phyloP scores from a whole-genome alignment of 2,888 invertebrate genomes.

The Pyrgus malvae region DNA sequence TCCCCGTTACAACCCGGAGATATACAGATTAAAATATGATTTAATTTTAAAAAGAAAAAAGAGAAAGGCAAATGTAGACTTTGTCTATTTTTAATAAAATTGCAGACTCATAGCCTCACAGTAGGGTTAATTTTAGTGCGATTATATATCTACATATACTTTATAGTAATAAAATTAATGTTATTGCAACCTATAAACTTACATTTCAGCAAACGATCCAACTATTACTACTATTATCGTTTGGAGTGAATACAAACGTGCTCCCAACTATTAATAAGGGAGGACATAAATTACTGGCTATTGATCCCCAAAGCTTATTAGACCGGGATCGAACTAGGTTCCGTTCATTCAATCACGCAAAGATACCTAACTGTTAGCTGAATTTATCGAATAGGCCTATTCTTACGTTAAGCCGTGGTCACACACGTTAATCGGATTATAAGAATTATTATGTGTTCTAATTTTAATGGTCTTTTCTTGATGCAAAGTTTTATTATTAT shows the following conservation, averaged over 20 bases:
- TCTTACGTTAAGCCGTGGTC: conserved; percentile 1
- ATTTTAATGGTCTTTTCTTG: no score
- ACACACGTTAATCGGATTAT: not conserved
- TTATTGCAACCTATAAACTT: no score
- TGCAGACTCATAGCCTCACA: no score
- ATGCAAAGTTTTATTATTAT: no score
- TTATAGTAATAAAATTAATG: no score
- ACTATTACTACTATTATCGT: conserved; percentile 10
- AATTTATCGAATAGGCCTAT: conserved; percentile 23
- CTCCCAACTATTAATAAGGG: conserved; percentile 33
- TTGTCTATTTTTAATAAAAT: no score
- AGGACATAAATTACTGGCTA: conserved; percentile 17
- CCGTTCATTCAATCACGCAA: conserved; percentile 24
- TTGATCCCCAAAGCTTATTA: conserved; percentile 24
- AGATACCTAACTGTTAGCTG: conserved; percentile 32
- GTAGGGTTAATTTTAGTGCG: no score
- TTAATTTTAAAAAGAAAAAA: no score
- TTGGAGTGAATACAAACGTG: conserved; percentile 3
- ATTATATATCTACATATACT: no score
- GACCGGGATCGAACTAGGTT: conserved; percentile 9
- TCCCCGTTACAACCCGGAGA: no score
- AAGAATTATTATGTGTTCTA: not conserved
- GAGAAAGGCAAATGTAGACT: no score
- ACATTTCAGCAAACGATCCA: not conserved
- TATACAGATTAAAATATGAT: no score